Base-by-base conservation (phyloP, 1,140 invertebrate species). In the Aporrectodea caliginosa region DNA sequence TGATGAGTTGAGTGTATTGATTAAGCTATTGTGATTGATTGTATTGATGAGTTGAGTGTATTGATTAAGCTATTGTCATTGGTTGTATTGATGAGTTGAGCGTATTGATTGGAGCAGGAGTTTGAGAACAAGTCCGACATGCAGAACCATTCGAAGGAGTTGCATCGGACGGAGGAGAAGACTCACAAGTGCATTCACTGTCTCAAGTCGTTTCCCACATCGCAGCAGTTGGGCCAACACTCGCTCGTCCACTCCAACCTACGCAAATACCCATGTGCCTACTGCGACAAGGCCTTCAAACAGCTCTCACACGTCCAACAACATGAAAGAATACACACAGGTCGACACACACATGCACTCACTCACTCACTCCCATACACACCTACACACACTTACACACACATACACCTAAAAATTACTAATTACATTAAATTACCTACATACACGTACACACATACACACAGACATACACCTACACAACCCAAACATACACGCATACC, bases 101-200 rank as follows among this genome's bases (percentile, higher is more conserved):
- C 22, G 43, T 58, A 22, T 58, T 6, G 43, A 58, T 58, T 6
- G 43, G 43, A 12, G 22, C 93, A 97, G 94, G 95, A 96, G 89
- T 96, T 97, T 90, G 95, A 95, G 94, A 94, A 95, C 92, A 96
- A 97, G 89, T 95, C 94, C 90, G 94, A 94, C 80, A 96, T 96
- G 94, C 94, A 96, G 89, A 93, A 95, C 93, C 93, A 95, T 89
- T 93, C 93, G 76, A 90, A 93, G 72, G 93, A 93, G 85, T 90
- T 93, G 82, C 90, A 92, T 87, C 84, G 87, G 80, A 43, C 82
- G 84, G 87, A 86, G 82, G 93, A 86, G 81, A 96, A 96, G 90
- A 94, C 94, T 0, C 96, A 98, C 88, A 94, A 97, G 88, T 98
- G 96, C 90, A 94, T 96, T 89, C 95, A 97, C 89, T 98, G 96